Percentiles rank a stretch among this genome's conserved stretches.
These are phyloP conservation scores for Drosophila subsilvestris DNA, from an alignment of 2,888 invertebrate genomes.

Conservation along the genomic window DNA sequence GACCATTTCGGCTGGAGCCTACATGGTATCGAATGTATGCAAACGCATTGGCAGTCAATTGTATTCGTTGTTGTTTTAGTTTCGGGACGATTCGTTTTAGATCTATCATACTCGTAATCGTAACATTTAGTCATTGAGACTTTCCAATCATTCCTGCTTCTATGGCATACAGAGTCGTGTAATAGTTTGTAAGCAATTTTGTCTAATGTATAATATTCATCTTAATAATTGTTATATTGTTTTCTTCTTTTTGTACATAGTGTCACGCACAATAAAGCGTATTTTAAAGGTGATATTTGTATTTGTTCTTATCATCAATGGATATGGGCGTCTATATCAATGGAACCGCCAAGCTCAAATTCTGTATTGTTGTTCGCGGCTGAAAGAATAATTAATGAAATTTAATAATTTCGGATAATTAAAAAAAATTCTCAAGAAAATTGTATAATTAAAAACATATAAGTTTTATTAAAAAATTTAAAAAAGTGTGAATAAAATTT, in stretches of 20 bases:
- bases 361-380: slow-evolving; percentile 25
- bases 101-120: slow-evolving; percentile 14
- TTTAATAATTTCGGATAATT: no score
- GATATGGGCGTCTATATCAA: no score
- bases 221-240: slow-evolving; percentile 65
- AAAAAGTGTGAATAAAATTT: no score
- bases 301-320: not conserved
- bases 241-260: slow-evolving; percentile 60
- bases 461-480: no score
- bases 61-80: slow-evolving; percentile 83
- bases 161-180: slow-evolving; percentile 43
- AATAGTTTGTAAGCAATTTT: slow-evolving; percentile 50
- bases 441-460: no score
- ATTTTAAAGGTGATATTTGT: slow-evolving; percentile 10
- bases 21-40: slow-evolving; percentile 81
- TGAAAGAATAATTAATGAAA: no score
- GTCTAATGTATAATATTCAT: slow-evolving; percentile 61
- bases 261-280: slow-evolving; percentile 60
- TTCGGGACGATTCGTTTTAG: slow-evolving; percentile 30
- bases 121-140: slow-evolving; percentile 59
- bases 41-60: slow-evolving; percentile 82
- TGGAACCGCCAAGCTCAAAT: not conserved
- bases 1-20: slow-evolving; percentile 81
- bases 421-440: no score
- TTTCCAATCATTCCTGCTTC: slow-evolving; percentile 70